Percentiles rank a stretch among this genome's conserved stretches.
Evolutionary conservation across 2,113 vertebrate species (phyloP).

Genomic region (Pristiophorus japonicus): DNA sequence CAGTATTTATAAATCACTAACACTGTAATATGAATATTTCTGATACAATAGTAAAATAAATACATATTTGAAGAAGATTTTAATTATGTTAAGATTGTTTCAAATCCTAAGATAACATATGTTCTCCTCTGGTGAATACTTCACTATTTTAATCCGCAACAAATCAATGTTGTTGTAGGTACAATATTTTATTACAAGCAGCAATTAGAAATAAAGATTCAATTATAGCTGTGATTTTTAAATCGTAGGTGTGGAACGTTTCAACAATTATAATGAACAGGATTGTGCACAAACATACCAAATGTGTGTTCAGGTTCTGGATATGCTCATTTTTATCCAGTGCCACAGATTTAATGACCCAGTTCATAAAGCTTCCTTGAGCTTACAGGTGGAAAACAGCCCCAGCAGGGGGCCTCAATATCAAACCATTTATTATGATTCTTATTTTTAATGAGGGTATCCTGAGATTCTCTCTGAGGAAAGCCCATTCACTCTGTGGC

Average conservation of each 20-base stretch:
- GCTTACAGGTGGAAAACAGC: background rate
- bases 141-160: background rate
- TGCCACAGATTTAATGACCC: background rate
- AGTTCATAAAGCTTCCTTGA: background rate
- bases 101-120: background rate
- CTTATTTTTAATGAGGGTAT: background rate
- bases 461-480: background rate
- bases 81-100: background rate
- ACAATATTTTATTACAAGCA: background rate
- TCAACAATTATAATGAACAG: background rate
- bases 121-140: background rate
- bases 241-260: background rate
- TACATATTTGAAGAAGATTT: too few relatives aligned
- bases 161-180: background rate
- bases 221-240: background rate
- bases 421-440: background rate
- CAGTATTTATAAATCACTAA: background rate
- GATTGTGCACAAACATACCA: background rate
- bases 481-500: background rate
- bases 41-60: too few relatives aligned
- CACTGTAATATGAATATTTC: background rate
- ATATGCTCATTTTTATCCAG: background rate
- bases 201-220: background rate
- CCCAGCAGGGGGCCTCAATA: background rate
- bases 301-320: background rate